Percentiles rank a stretch among this genome's conserved stretches.
phyloP scores from a whole-genome alignment of 2,113 vertebrate genomes.

The Ailurus styani region DNA sequence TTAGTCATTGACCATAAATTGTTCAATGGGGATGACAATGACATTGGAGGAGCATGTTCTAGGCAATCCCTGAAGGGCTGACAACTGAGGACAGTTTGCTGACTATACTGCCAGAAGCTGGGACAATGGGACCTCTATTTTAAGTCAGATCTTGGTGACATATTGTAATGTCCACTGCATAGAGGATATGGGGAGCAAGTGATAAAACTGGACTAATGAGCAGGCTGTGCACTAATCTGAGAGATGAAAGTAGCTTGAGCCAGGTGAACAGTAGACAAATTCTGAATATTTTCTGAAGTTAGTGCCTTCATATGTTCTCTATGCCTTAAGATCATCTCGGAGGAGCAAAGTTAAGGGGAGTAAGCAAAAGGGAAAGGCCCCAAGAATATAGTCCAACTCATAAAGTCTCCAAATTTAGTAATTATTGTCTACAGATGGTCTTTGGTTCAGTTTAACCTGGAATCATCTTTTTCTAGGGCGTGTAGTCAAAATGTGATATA shows the following conservation, averaged over 20 bases:
- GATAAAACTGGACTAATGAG: neutral
- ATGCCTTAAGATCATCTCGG: neutral
- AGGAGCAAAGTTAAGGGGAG: neutral
- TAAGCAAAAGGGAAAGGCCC: neutral
- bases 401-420: neutral
- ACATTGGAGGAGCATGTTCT: neutral
- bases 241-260: neutral
- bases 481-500: neutral
- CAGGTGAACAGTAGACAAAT: neutral
- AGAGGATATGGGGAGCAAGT: neutral
- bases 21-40: neutral
- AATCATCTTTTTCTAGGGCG: neutral
- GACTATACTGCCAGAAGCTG: neutral
- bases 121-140: neutral
- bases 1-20: neutral
- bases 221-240: neutral
- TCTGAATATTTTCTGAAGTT: neutral
- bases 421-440: too few species aligned
- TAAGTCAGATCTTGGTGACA: neutral
- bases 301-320: neutral
- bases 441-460: neutral
- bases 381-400: neutral
- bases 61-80: neutral
- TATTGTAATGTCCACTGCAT: neutral
- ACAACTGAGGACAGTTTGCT: neutral